Conservation (phyloP, 2,888 invertebrate species). For the Acanthosoma haemorrhoidale region DNA sequence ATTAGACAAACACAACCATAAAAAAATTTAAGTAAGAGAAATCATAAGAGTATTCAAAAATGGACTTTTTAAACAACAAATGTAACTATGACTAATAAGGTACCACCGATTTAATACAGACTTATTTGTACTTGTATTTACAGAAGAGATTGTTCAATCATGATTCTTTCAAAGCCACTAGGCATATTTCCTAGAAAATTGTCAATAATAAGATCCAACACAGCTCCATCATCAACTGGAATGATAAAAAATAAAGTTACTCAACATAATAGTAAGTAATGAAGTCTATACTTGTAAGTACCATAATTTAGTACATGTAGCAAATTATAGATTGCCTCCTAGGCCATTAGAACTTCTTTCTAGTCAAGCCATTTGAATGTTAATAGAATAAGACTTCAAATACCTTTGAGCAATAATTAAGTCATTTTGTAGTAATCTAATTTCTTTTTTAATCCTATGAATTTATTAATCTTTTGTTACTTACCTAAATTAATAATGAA, state of each 20-base stretch:
- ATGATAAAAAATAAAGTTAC: constrained; percentile 43
- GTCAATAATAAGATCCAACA: constrained; percentile 88
- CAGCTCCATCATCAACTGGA: constrained; percentile 95
- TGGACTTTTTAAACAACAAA: not conserved
- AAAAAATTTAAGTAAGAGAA: not conserved
- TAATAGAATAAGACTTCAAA: no score
- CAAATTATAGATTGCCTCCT: no score
- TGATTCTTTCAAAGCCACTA: constrained; percentile 86
- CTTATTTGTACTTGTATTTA: constrained; percentile 50
- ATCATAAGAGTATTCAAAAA: not conserved
- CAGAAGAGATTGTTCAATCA: constrained; percentile 93
- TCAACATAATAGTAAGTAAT: constrained; percentile 29
- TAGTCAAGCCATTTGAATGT: no score
- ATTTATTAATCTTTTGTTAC: no score
- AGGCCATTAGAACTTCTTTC: no score
- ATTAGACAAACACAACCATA: no score
- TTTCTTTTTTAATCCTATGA: no score
- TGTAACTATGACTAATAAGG: not conserved
- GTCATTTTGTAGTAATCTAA: no score
- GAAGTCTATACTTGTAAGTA: no score
- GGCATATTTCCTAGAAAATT: constrained; percentile 80
- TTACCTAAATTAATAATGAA: no score
- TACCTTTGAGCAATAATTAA: no score
- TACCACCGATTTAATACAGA: not conserved
- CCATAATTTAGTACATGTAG: no score